Conservation (phyloP, 2,797 vertebrate species). For the Sylvia borin region DNA sequence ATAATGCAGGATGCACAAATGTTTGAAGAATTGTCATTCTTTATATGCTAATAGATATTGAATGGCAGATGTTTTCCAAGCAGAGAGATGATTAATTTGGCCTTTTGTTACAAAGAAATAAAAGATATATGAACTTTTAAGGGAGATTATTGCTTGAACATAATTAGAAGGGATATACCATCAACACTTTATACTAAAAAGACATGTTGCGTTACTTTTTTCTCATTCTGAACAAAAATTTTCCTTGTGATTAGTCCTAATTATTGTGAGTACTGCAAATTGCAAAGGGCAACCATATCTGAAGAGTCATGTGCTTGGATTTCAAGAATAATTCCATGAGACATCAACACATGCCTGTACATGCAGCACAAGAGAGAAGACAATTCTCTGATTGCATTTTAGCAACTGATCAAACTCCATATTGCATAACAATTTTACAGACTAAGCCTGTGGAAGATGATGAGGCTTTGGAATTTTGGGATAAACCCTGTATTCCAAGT, state of each 20-base stretch:
- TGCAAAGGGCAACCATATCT: not conserved
- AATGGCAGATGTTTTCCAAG: conserved; percentile 53
- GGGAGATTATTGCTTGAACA: not conserved
- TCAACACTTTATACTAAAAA: not conserved
- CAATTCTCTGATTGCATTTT: not conserved
- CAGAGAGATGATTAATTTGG: conserved; percentile 5
- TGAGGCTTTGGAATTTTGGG: not conserved
- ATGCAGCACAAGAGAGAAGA: not conserved
- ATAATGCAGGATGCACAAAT: not conserved
- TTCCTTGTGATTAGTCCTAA: not conserved
- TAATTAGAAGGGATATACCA: not conserved
- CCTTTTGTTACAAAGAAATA: not conserved
- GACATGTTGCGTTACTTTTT: not conserved
- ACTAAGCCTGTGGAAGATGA: not conserved
- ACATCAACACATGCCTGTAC: not conserved
- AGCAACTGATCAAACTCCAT: not conserved
- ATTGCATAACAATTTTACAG: not conserved
- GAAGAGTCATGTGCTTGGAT: not conserved
- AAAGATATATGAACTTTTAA: not conserved
- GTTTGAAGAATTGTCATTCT: not conserved
- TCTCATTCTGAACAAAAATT: not conserved
- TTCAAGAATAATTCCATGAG: not conserved
- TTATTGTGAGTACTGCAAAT: not conserved
- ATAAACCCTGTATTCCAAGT: not conserved
- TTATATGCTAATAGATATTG: conserved; percentile 43